These are phyloP conservation scores for Serripes groenlandicus DNA, from an alignment of 2,888 invertebrate species.

Conservation along the genomic window DNA sequence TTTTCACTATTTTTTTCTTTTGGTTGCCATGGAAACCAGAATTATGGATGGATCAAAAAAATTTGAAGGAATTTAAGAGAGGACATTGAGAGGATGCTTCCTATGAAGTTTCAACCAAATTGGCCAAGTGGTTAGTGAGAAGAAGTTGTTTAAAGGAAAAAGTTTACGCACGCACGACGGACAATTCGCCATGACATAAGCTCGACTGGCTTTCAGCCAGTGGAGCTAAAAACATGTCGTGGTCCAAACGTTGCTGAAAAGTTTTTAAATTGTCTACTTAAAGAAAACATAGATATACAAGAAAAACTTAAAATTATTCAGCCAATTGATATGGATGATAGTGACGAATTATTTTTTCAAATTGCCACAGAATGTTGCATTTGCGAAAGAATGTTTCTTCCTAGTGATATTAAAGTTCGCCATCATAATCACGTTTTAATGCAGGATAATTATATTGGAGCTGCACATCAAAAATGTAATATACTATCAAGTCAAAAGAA, in stretches of 20 bases:
- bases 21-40: too few species aligned
- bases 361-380: slow-evolving; percentile 9
- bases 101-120: slow-evolving; percentile 55
- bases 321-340: slow-evolving; percentile 26
- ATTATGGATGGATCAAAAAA: slow-evolving; percentile 10
- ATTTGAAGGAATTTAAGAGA: slow-evolving; percentile 23
- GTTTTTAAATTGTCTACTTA: slow-evolving; percentile 10
- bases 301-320: slow-evolving; percentile 28
- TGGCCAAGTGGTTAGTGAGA: slow-evolving; percentile 43
- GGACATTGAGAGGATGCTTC: slow-evolving; percentile 31
- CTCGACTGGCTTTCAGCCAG: too few species aligned
- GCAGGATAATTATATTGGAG: slow-evolving; percentile 31
- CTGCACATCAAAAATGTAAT: slow-evolving; percentile 40
- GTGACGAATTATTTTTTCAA: slow-evolving; percentile 51
- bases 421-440: slow-evolving; percentile 49
- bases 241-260: neutral
- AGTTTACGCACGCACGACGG: too few species aligned
- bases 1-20: too few species aligned
- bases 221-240: neutral
- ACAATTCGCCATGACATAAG: too few species aligned
- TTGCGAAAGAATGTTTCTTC: neutral
- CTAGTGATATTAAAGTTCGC: slow-evolving; percentile 11
- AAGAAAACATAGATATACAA: slow-evolving; percentile 36
- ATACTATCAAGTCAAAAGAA: slow-evolving; percentile 24
- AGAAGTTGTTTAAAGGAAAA: too few species aligned